Conservation (phyloP, 2,113 vertebrate genomes). For the Chionomys nivalis region DNA sequence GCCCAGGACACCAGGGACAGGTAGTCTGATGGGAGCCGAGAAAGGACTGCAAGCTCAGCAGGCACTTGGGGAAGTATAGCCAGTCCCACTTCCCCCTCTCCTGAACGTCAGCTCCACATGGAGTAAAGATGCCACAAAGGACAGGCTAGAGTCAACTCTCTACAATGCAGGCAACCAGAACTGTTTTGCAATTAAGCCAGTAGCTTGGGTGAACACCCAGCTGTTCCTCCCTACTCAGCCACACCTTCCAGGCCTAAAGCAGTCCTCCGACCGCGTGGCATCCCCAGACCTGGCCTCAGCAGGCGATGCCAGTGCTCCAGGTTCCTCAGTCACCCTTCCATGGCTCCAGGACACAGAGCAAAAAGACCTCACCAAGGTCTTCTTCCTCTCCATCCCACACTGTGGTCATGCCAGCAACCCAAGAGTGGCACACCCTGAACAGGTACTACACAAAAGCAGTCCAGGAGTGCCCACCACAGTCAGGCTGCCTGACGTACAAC, state of each 20-base stretch:
- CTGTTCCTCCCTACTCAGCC: background rate
- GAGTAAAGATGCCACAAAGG: background rate
- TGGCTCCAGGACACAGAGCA: background rate
- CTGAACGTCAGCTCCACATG: background rate
- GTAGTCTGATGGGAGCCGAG: background rate
- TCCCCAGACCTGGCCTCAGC: background rate
- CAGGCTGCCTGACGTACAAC: accelerated
- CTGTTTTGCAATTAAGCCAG: background rate
- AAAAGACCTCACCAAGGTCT: background rate
- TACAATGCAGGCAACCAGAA: background rate
- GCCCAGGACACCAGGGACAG: too few species aligned
- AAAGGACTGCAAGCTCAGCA: background rate
- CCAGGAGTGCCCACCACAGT: background rate
- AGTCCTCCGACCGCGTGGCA: background rate
- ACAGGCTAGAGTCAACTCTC: background rate
- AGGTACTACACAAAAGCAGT: background rate
- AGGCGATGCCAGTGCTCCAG: background rate
- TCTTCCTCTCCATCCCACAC: background rate
- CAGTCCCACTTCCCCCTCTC: background rate
- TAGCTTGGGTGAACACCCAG: accelerated
- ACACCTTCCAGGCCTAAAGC: background rate
- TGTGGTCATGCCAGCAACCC: background rate
- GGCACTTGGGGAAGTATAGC: background rate
- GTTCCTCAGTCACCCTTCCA: background rate
- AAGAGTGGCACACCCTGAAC: background rate